phyloP scores from a whole-genome alignment of 2,113 vertebrate species.

The Myotis davidii region DNA sequence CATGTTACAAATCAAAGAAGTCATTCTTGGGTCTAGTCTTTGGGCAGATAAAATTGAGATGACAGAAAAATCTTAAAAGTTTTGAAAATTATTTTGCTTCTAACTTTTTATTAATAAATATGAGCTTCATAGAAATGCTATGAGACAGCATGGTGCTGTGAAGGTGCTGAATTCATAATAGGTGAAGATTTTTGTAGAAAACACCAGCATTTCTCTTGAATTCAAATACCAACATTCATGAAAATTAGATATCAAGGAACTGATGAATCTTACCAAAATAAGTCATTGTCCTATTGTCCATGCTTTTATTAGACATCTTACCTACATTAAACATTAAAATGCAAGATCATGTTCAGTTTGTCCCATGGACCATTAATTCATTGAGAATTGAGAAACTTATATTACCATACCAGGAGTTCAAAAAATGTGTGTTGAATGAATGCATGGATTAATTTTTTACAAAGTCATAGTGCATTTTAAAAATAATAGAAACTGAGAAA shows the following conservation, averaged over 20 bases:
- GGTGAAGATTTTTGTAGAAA: neutral
- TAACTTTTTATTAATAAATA: neutral
- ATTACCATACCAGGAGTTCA: neutral
- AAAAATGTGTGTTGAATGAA: neutral
- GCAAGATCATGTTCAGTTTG: slow-evolving; percentile 27
- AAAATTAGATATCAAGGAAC: neutral
- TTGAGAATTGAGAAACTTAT: neutral
- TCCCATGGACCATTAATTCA: neutral
- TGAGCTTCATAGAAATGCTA: neutral
- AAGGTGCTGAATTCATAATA: neutral
- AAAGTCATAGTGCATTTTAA: neutral
- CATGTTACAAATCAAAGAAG: neutral
- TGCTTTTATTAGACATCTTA: slow-evolving; percentile 34
- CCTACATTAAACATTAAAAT: slow-evolving; percentile 39
- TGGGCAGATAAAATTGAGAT: neutral
- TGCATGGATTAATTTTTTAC: neutral
- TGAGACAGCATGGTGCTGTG: neutral
- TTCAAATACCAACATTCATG: neutral
- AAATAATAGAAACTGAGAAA: neutral
- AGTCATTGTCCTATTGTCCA: neutral
- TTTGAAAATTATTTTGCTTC: neutral
- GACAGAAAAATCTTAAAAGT: neutral
- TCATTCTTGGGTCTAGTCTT: neutral
- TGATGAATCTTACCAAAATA: neutral
- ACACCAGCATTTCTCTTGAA: neutral